A percentile compares a stretch with the other conserved stretches of the same genome.
Evolutionary conservation across 1,140 invertebrate genomes (phyloP).

Genomic region (Hypsibius dujardini): DNA sequence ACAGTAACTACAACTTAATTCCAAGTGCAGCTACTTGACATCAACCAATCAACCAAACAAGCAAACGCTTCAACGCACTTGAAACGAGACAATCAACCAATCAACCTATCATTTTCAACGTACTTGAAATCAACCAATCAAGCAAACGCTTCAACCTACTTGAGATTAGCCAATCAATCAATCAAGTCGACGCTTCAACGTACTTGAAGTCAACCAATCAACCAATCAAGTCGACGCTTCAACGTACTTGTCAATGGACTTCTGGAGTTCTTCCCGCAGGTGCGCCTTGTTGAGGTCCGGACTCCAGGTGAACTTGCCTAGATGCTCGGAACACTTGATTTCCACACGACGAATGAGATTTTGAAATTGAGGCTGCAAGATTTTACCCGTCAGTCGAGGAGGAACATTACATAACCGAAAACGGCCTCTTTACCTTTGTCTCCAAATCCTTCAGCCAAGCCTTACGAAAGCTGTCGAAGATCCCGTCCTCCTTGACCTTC

Average conservation of each 20-base stretch:
- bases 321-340: neutral
- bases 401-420: neutral
- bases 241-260: neutral
- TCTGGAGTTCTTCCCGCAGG: neutral
- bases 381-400: conserved; percentile 4
- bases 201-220: too few relatives aligned
- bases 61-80: too few relatives aligned
- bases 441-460: conserved; percentile 16
- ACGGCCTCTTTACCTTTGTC: conserved; percentile 8
- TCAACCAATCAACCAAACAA: too few relatives aligned
- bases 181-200: too few relatives aligned
- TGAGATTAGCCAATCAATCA: too few relatives aligned
- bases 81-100: too few relatives aligned
- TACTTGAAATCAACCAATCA: too few relatives aligned
- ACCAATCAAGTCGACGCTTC: too few relatives aligned
- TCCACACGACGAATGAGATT: conserved; percentile 15
- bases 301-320: neutral
- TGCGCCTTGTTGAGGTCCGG: neutral
- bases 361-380: conserved; percentile 11
- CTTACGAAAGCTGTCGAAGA: conserved; percentile 5
- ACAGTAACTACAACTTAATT: too few relatives aligned
- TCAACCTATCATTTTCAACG: too few relatives aligned
- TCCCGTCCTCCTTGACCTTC: neutral
- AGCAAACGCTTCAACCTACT: too few relatives aligned
- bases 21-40: too few relatives aligned